Evolutionary conservation across 2,113 vertebrate genomes (phyloP).

Genomic region (Scartelaos histophorus): DNA sequence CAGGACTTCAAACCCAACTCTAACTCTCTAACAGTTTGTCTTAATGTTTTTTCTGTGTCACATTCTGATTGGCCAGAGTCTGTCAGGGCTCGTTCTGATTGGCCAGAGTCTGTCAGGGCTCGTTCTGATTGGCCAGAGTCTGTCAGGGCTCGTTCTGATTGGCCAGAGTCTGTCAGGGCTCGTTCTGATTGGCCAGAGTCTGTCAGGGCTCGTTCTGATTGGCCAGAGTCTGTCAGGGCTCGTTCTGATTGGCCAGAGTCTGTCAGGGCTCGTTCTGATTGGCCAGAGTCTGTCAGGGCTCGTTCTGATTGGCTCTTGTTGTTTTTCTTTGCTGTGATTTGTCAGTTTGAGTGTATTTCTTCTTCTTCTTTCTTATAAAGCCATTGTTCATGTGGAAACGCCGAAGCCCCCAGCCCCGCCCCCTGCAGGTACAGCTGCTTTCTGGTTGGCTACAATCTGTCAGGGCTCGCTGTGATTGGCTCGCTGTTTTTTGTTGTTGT

Average conservation of each 20-base stretch:
- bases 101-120: too few species aligned
- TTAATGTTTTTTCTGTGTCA: too few species aligned
- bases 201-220: background rate
- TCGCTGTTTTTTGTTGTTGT: background rate
- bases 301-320: background rate
- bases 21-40: background rate
- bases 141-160: background rate
- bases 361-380: background rate
- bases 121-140: background rate
- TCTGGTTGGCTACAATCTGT: background rate
- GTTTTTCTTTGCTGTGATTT: background rate
- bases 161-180: background rate
- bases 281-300: background rate
- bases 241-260: background rate
- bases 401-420: background rate
- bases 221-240: background rate
- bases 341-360: background rate
- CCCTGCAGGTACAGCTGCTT: background rate
- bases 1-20: background rate
- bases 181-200: too few species aligned
- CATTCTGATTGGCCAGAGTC: too few species aligned
- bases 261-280: background rate
- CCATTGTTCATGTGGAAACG: background rate
- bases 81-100: too few species aligned
- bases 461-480: background rate